Percentiles rank a stretch among this genome's conserved stretches.
These are phyloP conservation scores for Psammodynastes pulverulentus DNA, from an alignment of 2,113 vertebrate species.

Conservation along the genomic window DNA sequence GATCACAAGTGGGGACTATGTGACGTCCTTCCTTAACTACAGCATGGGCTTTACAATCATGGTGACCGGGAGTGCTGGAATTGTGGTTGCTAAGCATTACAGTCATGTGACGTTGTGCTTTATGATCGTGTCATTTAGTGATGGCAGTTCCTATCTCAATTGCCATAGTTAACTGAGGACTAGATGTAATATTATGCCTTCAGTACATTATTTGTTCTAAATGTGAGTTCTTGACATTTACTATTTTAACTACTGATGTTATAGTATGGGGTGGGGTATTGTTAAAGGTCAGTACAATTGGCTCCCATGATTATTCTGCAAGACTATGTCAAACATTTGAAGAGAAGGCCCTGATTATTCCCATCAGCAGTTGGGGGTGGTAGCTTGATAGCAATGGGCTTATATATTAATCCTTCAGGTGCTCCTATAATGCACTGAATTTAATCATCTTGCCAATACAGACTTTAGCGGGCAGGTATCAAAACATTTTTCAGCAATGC, in stretches of 20 bases:
- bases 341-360: neutral
- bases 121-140: neutral
- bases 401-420: neutral
- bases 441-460: neutral
- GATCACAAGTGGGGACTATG: neutral
- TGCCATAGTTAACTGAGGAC: neutral
- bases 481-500: neutral
- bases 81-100: neutral
- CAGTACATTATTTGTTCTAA: neutral
- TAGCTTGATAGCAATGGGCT: neutral
- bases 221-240: neutral
- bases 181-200: neutral
- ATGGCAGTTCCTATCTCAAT: neutral
- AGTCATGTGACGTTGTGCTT: neutral
- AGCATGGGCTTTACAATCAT: neutral
- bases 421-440: accelerated
- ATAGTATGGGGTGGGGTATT: neutral
- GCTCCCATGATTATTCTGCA: neutral
- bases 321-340: neutral
- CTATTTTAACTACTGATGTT: neutral
- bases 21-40: neutral
- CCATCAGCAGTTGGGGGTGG: neutral
- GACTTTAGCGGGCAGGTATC: accelerated
- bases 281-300: neutral
- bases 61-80: neutral